These are phyloP conservation scores for Podargus strigoides DNA, from an alignment of 2,797 vertebrate genomes.

Conservation along the genomic window DNA sequence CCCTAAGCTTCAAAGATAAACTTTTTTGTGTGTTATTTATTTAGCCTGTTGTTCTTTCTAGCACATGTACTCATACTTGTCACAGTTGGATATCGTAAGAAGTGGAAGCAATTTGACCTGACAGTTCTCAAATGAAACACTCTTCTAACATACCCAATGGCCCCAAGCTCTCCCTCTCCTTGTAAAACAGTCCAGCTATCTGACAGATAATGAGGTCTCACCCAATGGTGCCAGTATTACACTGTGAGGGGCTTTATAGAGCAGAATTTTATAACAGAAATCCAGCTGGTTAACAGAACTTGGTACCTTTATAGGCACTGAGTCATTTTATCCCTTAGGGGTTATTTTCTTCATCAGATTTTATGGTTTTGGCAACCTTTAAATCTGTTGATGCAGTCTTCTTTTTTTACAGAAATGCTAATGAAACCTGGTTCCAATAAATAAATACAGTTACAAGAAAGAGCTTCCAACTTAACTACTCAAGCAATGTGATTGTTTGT, in stretches of 20 bases:
- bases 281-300: neutral
- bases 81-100: neutral
- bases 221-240: neutral
- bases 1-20: neutral
- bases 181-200: neutral
- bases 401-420: neutral
- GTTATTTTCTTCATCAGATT: neutral
- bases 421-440: neutral
- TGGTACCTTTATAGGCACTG: neutral
- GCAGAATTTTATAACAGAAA: neutral
- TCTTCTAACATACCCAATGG: neutral
- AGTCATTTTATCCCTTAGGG: neutral
- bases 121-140: neutral
- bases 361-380: neutral
- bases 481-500: neutral
- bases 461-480: neutral
- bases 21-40: neutral
- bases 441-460: neutral
- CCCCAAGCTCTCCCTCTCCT: neutral
- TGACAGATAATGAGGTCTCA: neutral
- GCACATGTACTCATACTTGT: neutral
- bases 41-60: neutral
- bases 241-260: neutral
- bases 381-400: neutral
- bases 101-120: constrained; percentile 9